A percentile compares a stretch with the other conserved stretches of the same genome.
Conservation (phyloP, 2,888 invertebrate species). For the Leistus spinibarbis region DNA sequence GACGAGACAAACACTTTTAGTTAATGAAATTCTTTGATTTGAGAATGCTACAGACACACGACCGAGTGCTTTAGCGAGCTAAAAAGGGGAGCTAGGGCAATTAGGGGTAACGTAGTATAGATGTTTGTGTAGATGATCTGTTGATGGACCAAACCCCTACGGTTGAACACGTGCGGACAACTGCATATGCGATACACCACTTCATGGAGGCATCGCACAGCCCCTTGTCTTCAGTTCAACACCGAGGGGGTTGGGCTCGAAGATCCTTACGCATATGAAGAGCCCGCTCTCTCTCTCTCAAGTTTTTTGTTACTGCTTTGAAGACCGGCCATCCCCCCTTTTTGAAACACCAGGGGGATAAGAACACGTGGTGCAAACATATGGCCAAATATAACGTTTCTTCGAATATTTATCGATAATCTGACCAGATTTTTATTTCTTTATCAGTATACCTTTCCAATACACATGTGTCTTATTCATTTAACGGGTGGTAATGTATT, state of each 20-base stretch:
- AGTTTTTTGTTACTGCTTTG: background rate
- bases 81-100: background rate
- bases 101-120: background rate
- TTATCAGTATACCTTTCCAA: too few relatives aligned
- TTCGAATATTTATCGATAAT: too few relatives aligned
- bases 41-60: background rate
- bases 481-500: too few relatives aligned
- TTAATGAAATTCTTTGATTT: too few relatives aligned
- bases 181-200: background rate
- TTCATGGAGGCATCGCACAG: background rate
- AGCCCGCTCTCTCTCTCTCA: background rate
- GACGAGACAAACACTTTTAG: too few relatives aligned
- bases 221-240: background rate
- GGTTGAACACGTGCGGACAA: slow-evolving; percentile 7
- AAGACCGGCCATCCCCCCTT: background rate
- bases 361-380: background rate
- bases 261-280: too few relatives aligned
- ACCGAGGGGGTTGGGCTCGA: background rate
- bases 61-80: background rate
- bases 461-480: too few relatives aligned
- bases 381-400: background rate
- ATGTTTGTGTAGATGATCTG: background rate
- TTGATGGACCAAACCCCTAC: background rate
- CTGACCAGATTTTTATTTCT: too few relatives aligned
- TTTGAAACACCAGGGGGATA: background rate